These are phyloP conservation scores for Scaptomyza flava DNA, from an alignment of 2,888 invertebrate species.

Conservation along the genomic window DNA sequence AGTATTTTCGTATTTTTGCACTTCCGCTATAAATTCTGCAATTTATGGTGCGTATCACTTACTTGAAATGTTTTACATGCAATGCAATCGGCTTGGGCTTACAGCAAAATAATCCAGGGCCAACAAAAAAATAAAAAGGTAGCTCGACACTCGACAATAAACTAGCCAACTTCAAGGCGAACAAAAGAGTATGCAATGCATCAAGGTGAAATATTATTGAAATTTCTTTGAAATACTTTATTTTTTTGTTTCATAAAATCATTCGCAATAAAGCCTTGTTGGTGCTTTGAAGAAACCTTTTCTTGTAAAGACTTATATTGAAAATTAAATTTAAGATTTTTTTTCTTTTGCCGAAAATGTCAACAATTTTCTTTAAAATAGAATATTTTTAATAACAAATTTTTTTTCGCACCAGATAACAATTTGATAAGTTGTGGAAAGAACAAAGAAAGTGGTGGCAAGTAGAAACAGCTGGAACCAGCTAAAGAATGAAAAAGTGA, in stretches of 20 bases:
- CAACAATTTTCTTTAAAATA: no score
- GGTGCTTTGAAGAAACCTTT: no score
- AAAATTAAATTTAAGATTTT: no score
- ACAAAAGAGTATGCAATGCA: constrained; percentile 4
- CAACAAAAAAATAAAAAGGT: constrained; percentile 1
- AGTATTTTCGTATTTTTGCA: constrained; percentile 77
- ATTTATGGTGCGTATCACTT: constrained; percentile 79
- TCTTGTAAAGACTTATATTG: no score
- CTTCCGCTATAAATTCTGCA: constrained; percentile 75
- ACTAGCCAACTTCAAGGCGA: constrained; percentile 19
- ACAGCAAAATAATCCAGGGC: constrained; percentile 12
- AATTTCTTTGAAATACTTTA: background rate
- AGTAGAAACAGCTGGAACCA: background rate
- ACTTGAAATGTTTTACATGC: constrained; percentile 73
- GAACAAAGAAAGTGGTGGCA: constrained; percentile 16
- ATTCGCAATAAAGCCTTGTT: no score
- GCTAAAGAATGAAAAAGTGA: background rate
- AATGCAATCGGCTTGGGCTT: constrained; percentile 35
- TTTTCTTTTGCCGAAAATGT: no score
- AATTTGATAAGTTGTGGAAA: constrained; percentile 21
- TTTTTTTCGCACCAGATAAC: constrained; percentile 13
- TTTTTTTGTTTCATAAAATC: no score
- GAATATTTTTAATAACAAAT: background rate
- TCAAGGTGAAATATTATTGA: constrained; percentile 3
- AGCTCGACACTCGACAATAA: constrained; percentile 10